phyloP scores from a whole-genome alignment of 1,140 invertebrate genomes.

The Euwallacea fornicatus region DNA sequence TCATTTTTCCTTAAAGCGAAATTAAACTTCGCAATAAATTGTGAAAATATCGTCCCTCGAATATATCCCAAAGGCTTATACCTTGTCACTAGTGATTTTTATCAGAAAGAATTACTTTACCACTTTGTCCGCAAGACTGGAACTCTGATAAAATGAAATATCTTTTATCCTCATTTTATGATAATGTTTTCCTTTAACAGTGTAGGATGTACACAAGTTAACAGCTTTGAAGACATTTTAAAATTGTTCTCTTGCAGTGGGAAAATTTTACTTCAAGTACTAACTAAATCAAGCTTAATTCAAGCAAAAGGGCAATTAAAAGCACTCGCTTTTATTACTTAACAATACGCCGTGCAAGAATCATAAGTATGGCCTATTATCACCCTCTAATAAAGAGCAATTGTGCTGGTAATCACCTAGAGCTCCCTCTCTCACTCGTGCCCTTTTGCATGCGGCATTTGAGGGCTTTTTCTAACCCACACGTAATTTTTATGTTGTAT shows the following conservation, averaged over 20 bases:
- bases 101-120: constrained; percentile 34
- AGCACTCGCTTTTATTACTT: no score
- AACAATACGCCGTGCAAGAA: no score
- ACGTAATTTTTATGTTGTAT: constrained; percentile 34
- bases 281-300: no score
- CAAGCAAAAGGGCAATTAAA: no score
- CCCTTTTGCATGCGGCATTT: background rate
- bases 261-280: no score
- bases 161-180: constrained; percentile 29
- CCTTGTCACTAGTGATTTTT: constrained; percentile 33
- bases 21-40: constrained; percentile 30
- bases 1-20: background rate
- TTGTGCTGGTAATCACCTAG: background rate
- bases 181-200: constrained; percentile 19
- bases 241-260: no score
- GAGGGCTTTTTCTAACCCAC: constrained; percentile 13
- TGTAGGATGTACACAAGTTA: background rate
- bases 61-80: constrained; percentile 33
- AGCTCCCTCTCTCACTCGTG: background rate
- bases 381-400: constrained; percentile 10
- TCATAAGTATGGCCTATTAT: background rate
- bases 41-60: constrained; percentile 9
- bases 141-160: constrained; percentile 34
- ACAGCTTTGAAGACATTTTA: no score
- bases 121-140: constrained; percentile 29